A percentile compares a stretch with the other conserved stretches of the same genome.
phyloP scores from a whole-genome alignment of 2,888 invertebrate species.

The Onthophagus sagittarius region DNA sequence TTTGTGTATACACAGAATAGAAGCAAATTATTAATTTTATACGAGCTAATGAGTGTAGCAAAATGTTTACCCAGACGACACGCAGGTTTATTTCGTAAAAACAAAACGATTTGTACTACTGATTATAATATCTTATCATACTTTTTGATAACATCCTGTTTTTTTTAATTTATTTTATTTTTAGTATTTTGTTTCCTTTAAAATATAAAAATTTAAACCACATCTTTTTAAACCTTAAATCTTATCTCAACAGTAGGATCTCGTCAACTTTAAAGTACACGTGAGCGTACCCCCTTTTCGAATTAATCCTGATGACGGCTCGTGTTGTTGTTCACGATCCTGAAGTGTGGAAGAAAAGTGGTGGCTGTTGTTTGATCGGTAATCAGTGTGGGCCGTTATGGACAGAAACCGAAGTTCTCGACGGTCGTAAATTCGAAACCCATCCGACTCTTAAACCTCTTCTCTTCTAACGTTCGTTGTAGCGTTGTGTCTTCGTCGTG shows the following conservation, averaged over 20 bases:
- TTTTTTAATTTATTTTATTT: too few relatives aligned
- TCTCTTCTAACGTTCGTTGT: background rate
- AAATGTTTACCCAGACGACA: background rate
- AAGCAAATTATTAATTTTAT: too few relatives aligned
- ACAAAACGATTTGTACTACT: too few relatives aligned
- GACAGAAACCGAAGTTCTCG: slow-evolving; percentile 6
- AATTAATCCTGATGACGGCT: too few relatives aligned
- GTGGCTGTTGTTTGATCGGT: background rate
- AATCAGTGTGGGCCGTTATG: slow-evolving; percentile 12
- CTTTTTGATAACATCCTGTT: too few relatives aligned
- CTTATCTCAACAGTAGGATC: slow-evolving; percentile 9
- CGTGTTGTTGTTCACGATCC: background rate
- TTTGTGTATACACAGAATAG: too few relatives aligned
- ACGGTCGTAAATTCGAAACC: background rate
- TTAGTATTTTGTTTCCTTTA: too few relatives aligned
- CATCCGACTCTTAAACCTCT: background rate
- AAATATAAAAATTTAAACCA: background rate
- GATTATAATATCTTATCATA: too few relatives aligned
- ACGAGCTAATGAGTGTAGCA: background rate
- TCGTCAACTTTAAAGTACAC: background rate
- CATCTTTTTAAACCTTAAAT: background rate
- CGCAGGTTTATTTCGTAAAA: background rate
- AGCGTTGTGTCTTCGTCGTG: background rate
- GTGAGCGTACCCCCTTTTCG: too few relatives aligned
- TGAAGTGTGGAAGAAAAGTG: background rate